These are phyloP conservation scores for Potamarius usumacintae DNA, from an alignment of 2,113 vertebrate species.

Conservation along the genomic window DNA sequence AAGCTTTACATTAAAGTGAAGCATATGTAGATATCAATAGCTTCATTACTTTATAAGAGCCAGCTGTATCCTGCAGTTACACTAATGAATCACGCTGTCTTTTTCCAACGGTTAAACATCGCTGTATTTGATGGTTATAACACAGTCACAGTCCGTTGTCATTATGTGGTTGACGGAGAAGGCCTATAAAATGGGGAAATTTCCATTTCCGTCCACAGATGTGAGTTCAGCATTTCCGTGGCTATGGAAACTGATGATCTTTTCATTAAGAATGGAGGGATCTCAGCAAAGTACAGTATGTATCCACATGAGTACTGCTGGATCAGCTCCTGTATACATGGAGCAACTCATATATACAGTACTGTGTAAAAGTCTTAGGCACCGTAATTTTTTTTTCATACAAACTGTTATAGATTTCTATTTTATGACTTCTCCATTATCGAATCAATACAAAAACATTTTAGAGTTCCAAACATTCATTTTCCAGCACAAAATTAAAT, in stretches of 20 bases:
- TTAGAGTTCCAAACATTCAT: no score
- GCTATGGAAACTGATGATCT: neutral
- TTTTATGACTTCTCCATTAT: no score
- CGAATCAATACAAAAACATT: no score
- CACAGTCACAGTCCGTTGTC: slow-evolving; percentile 4
- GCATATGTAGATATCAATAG: neutral
- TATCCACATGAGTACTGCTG: neutral
- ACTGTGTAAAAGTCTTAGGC: no score
- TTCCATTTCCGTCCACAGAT: slow-evolving; percentile 27
- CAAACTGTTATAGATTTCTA: no score
- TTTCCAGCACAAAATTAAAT: no score
- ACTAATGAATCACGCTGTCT: slow-evolving; percentile 22
- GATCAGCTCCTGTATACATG: neutral
- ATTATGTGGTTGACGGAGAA: slow-evolving; percentile 30
- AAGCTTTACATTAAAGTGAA: slow-evolving; percentile 10
- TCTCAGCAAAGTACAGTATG: slow-evolving; percentile 6
- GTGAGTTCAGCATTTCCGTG: slow-evolving; percentile 7
- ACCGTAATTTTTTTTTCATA: no score
- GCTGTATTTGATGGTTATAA: neutral
- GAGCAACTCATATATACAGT: no score
- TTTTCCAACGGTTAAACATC: slow-evolving; percentile 8
- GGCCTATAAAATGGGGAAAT: neutral
- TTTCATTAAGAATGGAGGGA: neutral
- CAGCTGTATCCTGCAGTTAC: neutral
- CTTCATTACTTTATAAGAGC: slow-evolving; percentile 4